Evolutionary conservation across 2,113 vertebrate species (phyloP).

Genomic region (Paradisaea rubra): DNA sequence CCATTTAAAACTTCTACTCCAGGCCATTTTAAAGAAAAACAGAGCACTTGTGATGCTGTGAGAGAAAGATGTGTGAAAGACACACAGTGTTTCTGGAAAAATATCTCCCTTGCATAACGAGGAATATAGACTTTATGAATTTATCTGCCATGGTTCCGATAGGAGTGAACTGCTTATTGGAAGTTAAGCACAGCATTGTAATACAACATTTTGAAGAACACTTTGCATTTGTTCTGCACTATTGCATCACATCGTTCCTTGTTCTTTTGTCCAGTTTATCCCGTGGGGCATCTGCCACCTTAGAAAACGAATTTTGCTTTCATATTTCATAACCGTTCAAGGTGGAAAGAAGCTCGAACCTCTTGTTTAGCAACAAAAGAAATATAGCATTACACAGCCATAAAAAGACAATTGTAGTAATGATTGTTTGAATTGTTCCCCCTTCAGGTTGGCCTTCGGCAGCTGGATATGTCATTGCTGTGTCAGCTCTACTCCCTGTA

Average conservation of each 20-base stretch:
- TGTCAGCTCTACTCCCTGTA: constrained; percentile 97
- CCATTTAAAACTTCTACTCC: neutral
- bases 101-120: neutral
- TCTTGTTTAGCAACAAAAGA: neutral
- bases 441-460: constrained; percentile 89
- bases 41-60: neutral
- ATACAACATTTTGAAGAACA: neutral
- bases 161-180: neutral
- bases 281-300: neutral
- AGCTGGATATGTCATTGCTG: constrained; percentile 97
- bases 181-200: neutral
- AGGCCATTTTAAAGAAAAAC: neutral
- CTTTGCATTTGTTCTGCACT: neutral
- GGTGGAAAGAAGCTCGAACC: neutral
- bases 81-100: neutral
- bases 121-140: neutral
- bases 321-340: neutral
- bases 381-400: neutral
- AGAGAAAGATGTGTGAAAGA: neutral
- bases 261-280: neutral
- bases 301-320: neutral
- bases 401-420: neutral
- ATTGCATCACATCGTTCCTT: neutral
- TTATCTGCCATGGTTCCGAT: neutral
- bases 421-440: neutral